These are phyloP conservation scores for Adelges cooleyi DNA, from an alignment of 1,140 invertebrate genomes.

Conservation along the genomic window DNA sequence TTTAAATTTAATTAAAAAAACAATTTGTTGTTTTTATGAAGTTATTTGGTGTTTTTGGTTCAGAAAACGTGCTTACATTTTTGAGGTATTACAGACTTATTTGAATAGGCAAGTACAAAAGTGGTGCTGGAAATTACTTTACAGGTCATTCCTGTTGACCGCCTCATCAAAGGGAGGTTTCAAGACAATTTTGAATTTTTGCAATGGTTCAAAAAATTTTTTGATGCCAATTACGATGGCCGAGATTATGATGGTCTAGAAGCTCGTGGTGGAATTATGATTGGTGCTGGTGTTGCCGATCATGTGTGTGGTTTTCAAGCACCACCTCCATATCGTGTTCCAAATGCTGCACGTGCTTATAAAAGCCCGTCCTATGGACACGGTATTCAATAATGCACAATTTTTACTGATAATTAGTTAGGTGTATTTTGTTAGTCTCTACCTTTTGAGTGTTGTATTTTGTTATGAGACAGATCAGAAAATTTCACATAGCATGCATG, in stretches of 20 bases:
- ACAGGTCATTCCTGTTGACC: conserved; percentile 94
- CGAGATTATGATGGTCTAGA: conserved; percentile 84
- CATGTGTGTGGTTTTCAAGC: conserved; percentile 31
- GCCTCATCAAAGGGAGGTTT: conserved; percentile 92
- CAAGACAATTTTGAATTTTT: conserved; percentile 99
- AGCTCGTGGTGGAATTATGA: conserved; percentile 60
- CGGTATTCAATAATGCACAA: conserved; percentile 12
- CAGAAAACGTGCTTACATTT: too few relatives aligned
- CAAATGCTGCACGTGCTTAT: conserved; percentile 19
- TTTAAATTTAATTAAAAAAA: too few relatives aligned
- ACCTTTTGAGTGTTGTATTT: too few relatives aligned
- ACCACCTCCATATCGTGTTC: conserved; percentile 28
- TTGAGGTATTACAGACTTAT: too few relatives aligned
- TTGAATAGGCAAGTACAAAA: too few relatives aligned
- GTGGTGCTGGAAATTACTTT: conserved; percentile 33
- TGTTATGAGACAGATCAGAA: too few relatives aligned
- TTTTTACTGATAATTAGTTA: conserved; percentile 9
- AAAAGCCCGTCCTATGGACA: conserved; percentile 23
- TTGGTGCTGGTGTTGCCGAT: conserved; percentile 45
- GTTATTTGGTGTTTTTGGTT: too few relatives aligned
- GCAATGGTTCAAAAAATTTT: conserved; percentile 99
- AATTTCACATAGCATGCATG: too few relatives aligned
- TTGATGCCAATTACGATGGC: conserved; percentile 98
- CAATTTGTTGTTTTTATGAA: too few relatives aligned
- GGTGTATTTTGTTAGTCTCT: too few relatives aligned